phyloP scores from a whole-genome alignment of 2,888 invertebrate species.

The Sesia apiformis region DNA sequence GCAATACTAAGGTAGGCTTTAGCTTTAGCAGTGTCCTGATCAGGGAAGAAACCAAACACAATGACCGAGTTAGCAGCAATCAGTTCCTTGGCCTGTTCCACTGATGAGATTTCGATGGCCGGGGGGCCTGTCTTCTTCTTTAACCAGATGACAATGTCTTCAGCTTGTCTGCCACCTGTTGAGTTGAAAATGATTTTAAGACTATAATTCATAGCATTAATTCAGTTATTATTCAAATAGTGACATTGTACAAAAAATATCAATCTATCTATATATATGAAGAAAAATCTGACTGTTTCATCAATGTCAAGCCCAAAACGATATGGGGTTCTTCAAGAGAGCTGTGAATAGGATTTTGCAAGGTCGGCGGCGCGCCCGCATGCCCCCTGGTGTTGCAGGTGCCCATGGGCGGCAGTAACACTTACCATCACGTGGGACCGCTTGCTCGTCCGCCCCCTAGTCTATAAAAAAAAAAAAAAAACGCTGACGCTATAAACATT shows the following conservation, averaged over 20 bases:
- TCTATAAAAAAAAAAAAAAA: no score
- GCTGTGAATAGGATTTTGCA: no score
- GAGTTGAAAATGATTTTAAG: neutral
- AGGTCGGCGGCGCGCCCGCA: no score
- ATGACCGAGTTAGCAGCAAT: constrained; percentile 87
- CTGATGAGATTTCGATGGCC: constrained; percentile 84
- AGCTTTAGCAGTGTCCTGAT: constrained; percentile 84
- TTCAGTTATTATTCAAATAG: no score
- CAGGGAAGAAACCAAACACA: constrained; percentile 93
- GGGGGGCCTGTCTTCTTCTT: constrained; percentile 98
- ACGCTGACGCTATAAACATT: no score
- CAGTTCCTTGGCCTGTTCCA: constrained; percentile 88
- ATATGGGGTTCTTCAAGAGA: no score
- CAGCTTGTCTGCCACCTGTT: constrained; percentile 90
- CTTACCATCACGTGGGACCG: no score
- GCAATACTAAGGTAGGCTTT: constrained; percentile 90
- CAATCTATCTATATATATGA: neutral
- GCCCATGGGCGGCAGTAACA: no score
- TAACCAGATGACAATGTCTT: constrained; percentile 95
- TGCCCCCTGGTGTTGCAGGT: no score
- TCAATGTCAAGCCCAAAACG: neutral
- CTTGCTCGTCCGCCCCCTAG: no score
- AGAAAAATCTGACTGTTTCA: neutral
- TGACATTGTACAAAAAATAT: no score
- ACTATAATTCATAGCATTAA: no score